Conservation (phyloP, 2,888 invertebrate genomes). For the Pegoplata infirma region DNA sequence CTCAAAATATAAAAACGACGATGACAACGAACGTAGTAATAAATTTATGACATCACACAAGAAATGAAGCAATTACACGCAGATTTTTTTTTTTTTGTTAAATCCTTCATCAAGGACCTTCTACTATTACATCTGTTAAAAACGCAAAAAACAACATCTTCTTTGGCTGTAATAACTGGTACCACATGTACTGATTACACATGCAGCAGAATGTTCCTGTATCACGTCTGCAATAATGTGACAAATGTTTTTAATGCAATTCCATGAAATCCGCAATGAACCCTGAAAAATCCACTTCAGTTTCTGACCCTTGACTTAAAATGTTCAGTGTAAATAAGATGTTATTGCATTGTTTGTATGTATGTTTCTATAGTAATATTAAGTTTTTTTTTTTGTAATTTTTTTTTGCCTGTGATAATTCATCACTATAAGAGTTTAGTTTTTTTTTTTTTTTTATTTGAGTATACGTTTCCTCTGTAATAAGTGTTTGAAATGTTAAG, state of each 20-base stretch:
- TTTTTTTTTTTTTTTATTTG: too few species aligned
- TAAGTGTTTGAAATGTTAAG: background rate
- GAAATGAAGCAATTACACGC: conserved; percentile 50
- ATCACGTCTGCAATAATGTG: conserved; percentile 69
- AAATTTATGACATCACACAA: conserved; percentile 26
- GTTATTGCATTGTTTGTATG: background rate
- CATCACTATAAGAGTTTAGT: conserved; percentile 26
- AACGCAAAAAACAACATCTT: conserved; percentile 12
- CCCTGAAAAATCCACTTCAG: conserved; percentile 34
- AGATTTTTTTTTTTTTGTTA: conserved; percentile 24
- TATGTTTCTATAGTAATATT: conserved; percentile 23
- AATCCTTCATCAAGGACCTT: conserved; percentile 6
- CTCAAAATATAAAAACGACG: too few species aligned
- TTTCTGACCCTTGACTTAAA: conserved; percentile 47
- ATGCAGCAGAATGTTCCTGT: conserved; percentile 54
- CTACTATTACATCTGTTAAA: background rate
- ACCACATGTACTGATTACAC: conserved; percentile 1
- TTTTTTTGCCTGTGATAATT: conserved; percentile 39
- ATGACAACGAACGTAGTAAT: conserved; percentile 9
- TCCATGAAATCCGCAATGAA: conserved; percentile 23
- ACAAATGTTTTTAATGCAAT: conserved; percentile 70
- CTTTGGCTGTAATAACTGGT: conserved; percentile 3
- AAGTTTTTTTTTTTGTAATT: background rate
- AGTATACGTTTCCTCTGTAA: too few species aligned
- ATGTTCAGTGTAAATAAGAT: conserved; percentile 41